Conservation (phyloP, 2,113 vertebrate species). For the Pollimyrus isidori region DNA sequence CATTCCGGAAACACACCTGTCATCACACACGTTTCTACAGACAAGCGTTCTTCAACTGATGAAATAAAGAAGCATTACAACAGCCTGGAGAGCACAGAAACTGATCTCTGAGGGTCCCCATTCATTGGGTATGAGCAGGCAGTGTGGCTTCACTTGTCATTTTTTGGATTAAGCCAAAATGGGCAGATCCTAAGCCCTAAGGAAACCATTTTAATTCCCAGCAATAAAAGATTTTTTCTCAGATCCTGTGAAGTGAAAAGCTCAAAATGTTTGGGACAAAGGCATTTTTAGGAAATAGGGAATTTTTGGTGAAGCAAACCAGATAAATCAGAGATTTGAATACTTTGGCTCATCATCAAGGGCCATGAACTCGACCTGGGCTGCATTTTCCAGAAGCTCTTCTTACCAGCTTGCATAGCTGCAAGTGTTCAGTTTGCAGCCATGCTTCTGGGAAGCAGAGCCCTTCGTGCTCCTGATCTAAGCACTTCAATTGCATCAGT, state of each 20-base stretch:
- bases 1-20: not conserved
- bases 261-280: not conserved
- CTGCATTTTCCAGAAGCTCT: not conserved
- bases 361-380: not conserved
- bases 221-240: not conserved
- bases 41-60: not conserved
- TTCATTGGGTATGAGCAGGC: not conserved
- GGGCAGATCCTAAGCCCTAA: not conserved
- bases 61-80: not conserved
- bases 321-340: not conserved
- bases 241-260: not conserved
- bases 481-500: not conserved
- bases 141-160: not conserved
- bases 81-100: not conserved
- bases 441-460: not conserved
- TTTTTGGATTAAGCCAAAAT: not conserved
- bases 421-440: not conserved
- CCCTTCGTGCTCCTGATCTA: not conserved
- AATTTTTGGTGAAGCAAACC: not conserved
- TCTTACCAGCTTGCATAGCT: not conserved
- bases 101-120: not conserved
- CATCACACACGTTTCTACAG: not conserved
- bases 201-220: not conserved
- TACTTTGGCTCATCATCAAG: not conserved
- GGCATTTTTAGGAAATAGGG: not conserved